A percentile compares a stretch with the other conserved stretches of the same genome.
Conservation (phyloP, 2,113 vertebrate genomes). For the Siphamia tubifer region DNA sequence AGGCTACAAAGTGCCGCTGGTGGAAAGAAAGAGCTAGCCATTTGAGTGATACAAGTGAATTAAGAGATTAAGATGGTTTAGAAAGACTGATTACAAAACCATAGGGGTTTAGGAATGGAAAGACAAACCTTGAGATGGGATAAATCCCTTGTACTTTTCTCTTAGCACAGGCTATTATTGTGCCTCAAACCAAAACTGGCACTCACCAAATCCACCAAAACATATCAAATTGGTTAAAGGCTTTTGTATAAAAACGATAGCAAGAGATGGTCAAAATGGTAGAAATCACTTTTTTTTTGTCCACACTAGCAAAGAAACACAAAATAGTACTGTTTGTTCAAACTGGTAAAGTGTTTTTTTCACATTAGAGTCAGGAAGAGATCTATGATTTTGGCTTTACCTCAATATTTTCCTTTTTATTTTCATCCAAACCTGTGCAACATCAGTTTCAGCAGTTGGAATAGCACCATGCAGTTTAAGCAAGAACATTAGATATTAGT, state of each 20-base stretch:
- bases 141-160: conserved; percentile 77
- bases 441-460: too few relatives aligned
- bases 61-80: conserved; percentile 86
- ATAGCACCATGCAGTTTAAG: too few relatives aligned
- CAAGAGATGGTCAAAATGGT: neutral
- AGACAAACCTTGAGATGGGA: conserved; percentile 79
- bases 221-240: conserved; percentile 51
- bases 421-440: too few relatives aligned
- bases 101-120: conserved; percentile 79
- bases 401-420: too few relatives aligned
- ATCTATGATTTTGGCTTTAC: too few relatives aligned
- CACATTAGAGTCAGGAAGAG: too few relatives aligned
- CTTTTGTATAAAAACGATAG: conserved; percentile 27
- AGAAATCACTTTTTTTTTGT: neutral
- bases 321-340: neutral
- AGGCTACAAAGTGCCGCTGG: conserved; percentile 78
- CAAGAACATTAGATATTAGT: too few relatives aligned
- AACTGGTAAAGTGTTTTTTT: neutral
- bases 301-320: neutral
- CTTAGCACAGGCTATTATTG: conserved; percentile 61
- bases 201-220: conserved; percentile 10
- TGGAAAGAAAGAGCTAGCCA: conserved; percentile 75
- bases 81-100: conserved; percentile 83
- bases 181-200: conserved; percentile 33
- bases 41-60: conserved; percentile 82